phyloP scores from a whole-genome alignment of 2,797 vertebrate species.

The Anabacerthia variegaticeps region DNA sequence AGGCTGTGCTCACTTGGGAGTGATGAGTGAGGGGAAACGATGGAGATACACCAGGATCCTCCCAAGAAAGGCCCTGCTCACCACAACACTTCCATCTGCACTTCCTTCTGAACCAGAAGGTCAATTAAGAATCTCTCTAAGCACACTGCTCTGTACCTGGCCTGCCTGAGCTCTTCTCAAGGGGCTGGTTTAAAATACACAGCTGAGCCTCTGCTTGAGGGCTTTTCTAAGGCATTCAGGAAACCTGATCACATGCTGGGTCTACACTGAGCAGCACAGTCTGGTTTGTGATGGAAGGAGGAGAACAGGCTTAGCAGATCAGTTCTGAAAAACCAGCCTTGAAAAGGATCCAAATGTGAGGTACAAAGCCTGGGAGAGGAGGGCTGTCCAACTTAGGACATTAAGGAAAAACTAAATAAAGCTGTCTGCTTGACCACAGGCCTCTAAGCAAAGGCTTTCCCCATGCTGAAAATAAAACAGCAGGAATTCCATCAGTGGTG shows the following conservation, averaged over 20 bases:
- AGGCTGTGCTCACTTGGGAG: neutral
- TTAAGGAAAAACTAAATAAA: neutral
- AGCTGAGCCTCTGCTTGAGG: neutral
- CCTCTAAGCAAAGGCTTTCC: neutral
- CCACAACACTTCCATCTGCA: neutral
- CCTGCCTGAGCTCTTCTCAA: neutral
- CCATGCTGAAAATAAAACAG: neutral
- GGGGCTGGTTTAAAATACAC: neutral
- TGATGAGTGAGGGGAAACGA: neutral
- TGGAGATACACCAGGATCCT: neutral
- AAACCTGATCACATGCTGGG: neutral
- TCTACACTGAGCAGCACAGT: neutral
- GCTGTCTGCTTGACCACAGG: neutral
- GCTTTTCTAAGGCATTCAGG: neutral
- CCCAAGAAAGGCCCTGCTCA: neutral
- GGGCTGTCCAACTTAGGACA: neutral
- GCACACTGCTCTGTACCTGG: fast-evolving
- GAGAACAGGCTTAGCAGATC: neutral
- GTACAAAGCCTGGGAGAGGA: neutral
- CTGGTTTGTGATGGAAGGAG: neutral
- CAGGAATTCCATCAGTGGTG: neutral
- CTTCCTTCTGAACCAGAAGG: neutral
- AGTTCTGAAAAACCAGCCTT: neutral
- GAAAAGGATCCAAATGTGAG: neutral
- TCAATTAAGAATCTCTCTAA: fast-evolving